These are phyloP conservation scores for Diplodus puntazzo DNA, from an alignment of 2,797 vertebrate genomes.

Conservation along the genomic window DNA sequence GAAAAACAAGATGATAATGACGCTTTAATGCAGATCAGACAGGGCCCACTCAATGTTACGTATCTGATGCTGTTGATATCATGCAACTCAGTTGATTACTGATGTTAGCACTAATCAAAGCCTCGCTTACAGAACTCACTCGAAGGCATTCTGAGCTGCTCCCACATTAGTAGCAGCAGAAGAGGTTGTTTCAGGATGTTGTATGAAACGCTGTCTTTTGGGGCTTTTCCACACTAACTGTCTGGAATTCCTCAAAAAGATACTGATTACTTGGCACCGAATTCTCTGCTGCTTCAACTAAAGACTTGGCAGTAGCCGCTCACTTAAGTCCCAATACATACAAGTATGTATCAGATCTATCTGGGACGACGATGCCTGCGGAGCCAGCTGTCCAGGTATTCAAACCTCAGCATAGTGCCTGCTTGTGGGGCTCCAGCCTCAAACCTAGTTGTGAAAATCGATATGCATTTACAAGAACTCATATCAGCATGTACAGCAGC, in stretches of 20 bases:
- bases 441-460: conserved; percentile 34
- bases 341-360: conserved; percentile 61
- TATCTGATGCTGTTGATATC: conserved; percentile 8
- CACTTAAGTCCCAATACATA: conserved; percentile 28
- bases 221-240: neutral
- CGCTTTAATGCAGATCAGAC: conserved; percentile 6
- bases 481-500: conserved; percentile 13
- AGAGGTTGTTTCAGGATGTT: no score
- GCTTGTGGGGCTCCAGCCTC: conserved; percentile 43
- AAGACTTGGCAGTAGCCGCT: conserved; percentile 25
- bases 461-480: conserved; percentile 31
- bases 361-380: conserved; percentile 63
- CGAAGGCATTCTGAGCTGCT: neutral
- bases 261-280: conserved; percentile 24
- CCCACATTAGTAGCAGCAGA: neutral
- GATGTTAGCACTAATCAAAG: conserved; percentile 18
- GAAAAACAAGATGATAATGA: conserved; percentile 2
- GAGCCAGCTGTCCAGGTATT: conserved; percentile 63
- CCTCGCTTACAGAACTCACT: conserved; percentile 11
- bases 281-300: conserved; percentile 7
- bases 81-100: neutral
- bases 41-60: neutral
- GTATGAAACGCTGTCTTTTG: neutral
- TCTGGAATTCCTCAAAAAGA: conserved; percentile 26
- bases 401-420: conserved; percentile 62